Percentiles rank a stretch among this genome's conserved stretches.
These are phyloP conservation scores for Cephus pulcher DNA, from an alignment of 2,888 invertebrate species.

Conservation along the genomic window DNA sequence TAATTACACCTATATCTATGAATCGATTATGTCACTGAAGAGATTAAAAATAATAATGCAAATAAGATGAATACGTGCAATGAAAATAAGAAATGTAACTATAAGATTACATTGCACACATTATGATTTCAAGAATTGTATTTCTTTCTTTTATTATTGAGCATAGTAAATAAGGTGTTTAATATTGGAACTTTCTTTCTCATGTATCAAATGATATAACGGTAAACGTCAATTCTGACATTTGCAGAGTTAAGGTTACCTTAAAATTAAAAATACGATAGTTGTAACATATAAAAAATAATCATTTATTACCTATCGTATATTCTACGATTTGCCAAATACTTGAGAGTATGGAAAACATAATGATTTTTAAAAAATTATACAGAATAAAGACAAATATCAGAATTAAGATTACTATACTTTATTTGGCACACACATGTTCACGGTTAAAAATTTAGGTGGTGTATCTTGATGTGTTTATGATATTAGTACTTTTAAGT, in stretches of 20 bases:
- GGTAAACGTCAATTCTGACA: background rate
- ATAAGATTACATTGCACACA: background rate
- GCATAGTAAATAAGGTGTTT: background rate
- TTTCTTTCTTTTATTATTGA: background rate
- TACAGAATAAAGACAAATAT: background rate
- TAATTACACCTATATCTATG: background rate
- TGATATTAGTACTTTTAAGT: background rate
- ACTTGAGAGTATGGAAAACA: conserved; percentile 46
- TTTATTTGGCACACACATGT: background rate
- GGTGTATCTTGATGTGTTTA: background rate
- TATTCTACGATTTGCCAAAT: conserved; percentile 45
- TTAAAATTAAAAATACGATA: conserved; percentile 2
- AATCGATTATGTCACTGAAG: background rate
- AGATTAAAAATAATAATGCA: background rate
- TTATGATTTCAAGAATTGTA: background rate
- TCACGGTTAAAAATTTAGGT: background rate
- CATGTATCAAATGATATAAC: background rate
- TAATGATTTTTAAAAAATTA: conserved; percentile 17
- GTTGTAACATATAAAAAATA: conserved; percentile 1
- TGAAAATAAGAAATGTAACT: background rate
- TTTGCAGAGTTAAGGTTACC: background rate
- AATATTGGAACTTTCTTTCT: no score
- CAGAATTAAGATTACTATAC: background rate
- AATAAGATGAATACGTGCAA: background rate
- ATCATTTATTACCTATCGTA: conserved; percentile 47